Evolutionary conservation across 2,888 invertebrate genomes (phyloP).

Genomic region (Eupithecia inturbata): DNA sequence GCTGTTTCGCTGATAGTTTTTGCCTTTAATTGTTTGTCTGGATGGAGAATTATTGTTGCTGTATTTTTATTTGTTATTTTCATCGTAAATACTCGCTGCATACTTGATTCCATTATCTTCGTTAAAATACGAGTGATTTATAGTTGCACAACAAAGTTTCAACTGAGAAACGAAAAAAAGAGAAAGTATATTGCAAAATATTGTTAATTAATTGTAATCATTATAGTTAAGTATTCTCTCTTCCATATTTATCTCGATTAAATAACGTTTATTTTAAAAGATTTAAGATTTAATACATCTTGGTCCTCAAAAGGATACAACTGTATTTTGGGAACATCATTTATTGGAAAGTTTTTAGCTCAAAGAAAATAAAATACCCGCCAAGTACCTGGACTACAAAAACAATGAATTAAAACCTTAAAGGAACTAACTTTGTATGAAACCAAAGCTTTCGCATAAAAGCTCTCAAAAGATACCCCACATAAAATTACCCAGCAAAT

Average conservation of each 20-base stretch:
- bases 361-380: neutral
- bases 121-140: neutral
- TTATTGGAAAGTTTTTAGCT: neutral
- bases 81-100: neutral
- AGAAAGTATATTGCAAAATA: no score
- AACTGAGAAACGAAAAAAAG: no score
- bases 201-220: no score
- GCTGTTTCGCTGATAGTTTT: conserved; percentile 9
- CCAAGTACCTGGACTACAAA: neutral
- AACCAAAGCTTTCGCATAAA: conserved; percentile 6
- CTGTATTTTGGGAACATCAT: neutral
- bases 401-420: neutral
- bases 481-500: conserved; percentile 40
- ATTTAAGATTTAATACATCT: neutral
- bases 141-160: neutral
- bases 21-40: conserved; percentile 15
- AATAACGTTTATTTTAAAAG: no score
- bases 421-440: neutral
- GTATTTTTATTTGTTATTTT: neutral
- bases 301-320: neutral
- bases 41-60: neutral
- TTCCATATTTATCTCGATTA: no score
- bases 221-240: no score
- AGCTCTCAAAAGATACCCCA: conserved; percentile 19
- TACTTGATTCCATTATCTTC: neutral